These are phyloP conservation scores for Hypolimnas misippus DNA, from an alignment of 2,888 invertebrate species.

Conservation along the genomic window DNA sequence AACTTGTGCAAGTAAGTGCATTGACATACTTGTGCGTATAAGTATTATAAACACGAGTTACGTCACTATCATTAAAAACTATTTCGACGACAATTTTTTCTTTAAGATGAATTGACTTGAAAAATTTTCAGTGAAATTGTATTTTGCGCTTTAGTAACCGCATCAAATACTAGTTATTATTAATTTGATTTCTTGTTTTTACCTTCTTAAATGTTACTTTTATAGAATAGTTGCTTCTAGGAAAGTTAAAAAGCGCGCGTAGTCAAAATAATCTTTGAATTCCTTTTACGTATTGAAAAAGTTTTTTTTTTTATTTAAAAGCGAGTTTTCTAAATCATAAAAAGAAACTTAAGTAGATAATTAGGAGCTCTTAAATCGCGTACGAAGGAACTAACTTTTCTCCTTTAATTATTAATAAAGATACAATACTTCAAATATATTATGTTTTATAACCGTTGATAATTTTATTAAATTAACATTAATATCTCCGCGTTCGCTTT, in stretches of 20 bases:
- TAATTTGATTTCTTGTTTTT: not conserved
- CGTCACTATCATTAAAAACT: no score
- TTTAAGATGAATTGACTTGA: constrained; percentile 14
- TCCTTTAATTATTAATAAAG: no score
- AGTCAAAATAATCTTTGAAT: not conserved
- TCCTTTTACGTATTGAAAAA: not conserved
- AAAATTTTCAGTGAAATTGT: constrained; percentile 14
- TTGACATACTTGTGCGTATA: no score
- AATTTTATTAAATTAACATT: no score
- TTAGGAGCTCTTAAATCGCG: no score
- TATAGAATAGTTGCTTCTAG: constrained; percentile 5
- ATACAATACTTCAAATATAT: not conserved
- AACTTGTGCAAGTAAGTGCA: no score
- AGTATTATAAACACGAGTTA: no score
- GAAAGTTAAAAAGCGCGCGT: not conserved
- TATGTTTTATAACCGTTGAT: not conserved
- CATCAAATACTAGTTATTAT: constrained; percentile 1
- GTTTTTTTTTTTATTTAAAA: no score
- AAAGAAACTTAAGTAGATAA: no score
- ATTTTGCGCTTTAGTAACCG: constrained; percentile 14
- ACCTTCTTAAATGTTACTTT: not conserved
- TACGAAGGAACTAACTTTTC: no score
- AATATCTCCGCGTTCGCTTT: not conserved
- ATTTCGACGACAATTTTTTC: no score
- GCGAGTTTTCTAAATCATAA: no score